Percentiles rank a stretch among this genome's conserved stretches.
These are phyloP conservation scores for Cataglyphis altisquamis DNA, from an alignment of 2,888 invertebrate genomes.

Conservation along the genomic window DNA sequence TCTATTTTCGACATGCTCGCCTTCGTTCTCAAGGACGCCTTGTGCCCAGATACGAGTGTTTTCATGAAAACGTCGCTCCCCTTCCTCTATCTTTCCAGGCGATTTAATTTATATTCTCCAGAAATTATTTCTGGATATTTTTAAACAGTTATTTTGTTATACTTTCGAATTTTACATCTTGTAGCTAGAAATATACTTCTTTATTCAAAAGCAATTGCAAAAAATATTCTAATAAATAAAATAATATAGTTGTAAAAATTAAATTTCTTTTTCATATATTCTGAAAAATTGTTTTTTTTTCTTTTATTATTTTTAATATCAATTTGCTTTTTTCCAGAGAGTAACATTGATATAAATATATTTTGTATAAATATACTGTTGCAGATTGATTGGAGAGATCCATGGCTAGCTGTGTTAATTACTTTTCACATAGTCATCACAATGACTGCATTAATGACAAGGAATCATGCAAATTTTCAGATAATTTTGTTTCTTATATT, in stretches of 20 bases:
- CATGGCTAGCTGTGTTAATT: slow-evolving; percentile 93
- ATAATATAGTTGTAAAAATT: background rate
- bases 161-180: background rate
- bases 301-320: background rate
- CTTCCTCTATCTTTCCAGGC: background rate
- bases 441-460: slow-evolving; percentile 92
- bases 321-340: background rate
- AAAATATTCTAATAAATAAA: background rate
- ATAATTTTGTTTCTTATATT: slow-evolving; percentile 93
- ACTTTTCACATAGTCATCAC: slow-evolving; percentile 93
- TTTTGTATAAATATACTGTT: slow-evolving; percentile 69
- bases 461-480: slow-evolving; percentile 95
- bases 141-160: background rate
- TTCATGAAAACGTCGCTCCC: background rate
- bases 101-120: background rate
- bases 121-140: slow-evolving; percentile 2
- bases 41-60: background rate
- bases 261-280: background rate
- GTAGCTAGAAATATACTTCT: background rate
- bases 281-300: background rate
- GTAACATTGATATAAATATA: background rate
- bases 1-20: slow-evolving; percentile 23
- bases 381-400: slow-evolving; percentile 96
- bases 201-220: background rate
- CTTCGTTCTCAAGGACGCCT: slow-evolving; percentile 17